Evolutionary conservation across 2,888 invertebrate species (phyloP), one percentile per base, ranked within the genome.

Genomic region (Callimorpha dominula): DNA sequence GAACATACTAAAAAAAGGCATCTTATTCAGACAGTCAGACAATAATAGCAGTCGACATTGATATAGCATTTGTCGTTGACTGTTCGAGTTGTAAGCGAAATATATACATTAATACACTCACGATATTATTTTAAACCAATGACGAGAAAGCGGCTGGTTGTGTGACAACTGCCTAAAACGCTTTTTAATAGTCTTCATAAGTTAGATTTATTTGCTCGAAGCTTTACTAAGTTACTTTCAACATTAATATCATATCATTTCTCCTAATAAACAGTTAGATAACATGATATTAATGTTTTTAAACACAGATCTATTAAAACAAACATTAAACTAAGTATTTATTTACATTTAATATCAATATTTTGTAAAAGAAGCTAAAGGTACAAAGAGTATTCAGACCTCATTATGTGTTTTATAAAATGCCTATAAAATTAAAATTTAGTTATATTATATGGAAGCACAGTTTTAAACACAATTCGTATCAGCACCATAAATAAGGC

Each of bases 301-400:
- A 8, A 31, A 11, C 6, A 50, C 49, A 17, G 52, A 40, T 52
- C 52, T 17, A 52, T 31, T 15, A 31, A 43, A 68, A 15, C 43
- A 68, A 9, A 43, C 14, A 9, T 17, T 15, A 70, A 11, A n/a
- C 4, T 64, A 64, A 31, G 2, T 12, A 62, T 68, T 54, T 85
- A 84, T 84, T 79, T 86, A 86, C 84, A 86, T 31, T 60, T 50
- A 82, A 80, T 83, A 85, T 80, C 12, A n/a, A n/a, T n/a, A n/a
- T 75, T 68, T 77, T 49, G 54, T 72, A 66, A 73, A 73, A 76
- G 64, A 79, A 68, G 74, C 60, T 73, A 68, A 65, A 74, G 52
- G 66, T 65, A 63, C 67, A 71, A 74, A 78, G 67, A 78, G 74
- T 71, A 76, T 74, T 84, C 85, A 85, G 79, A 83, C 85, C 85